These are phyloP conservation scores for Menidia menidia DNA, from an alignment of 2,797 vertebrate genomes.

Conservation along the genomic window DNA sequence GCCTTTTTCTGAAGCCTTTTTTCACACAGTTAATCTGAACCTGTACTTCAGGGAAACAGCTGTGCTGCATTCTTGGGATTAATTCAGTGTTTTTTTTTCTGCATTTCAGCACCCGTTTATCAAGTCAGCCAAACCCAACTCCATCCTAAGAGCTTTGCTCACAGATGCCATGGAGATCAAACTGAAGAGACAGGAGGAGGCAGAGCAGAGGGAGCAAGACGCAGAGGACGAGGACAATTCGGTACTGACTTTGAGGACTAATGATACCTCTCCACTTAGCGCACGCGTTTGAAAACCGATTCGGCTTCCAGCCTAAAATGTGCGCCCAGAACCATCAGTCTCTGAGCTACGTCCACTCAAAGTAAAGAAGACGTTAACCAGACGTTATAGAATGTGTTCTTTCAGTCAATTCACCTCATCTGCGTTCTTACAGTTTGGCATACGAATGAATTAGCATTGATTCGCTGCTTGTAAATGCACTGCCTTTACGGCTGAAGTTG, in stretches of 20 bases:
- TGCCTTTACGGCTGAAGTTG: not conserved
- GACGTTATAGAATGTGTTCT: rapidly evolving
- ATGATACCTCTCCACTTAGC: not conserved
- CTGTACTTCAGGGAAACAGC: not conserved
- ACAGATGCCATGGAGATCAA: conserved; percentile 95
- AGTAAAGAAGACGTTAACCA: rapidly evolving
- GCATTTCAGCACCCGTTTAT: conserved; percentile 90
- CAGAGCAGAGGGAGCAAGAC: conserved; percentile 89
- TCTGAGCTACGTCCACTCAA: not conserved
- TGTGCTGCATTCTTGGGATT: not conserved
- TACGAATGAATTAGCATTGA: not conserved
- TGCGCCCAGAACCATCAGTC: too few species aligned
- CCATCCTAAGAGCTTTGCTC: conserved; percentile 89
- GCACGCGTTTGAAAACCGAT: not conserved
- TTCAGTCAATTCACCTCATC: not conserved
- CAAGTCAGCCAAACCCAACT: conserved; percentile 89
- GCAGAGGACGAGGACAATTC: conserved; percentile 94
- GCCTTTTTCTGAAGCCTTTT: not conserved
- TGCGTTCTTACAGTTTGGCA: not conserved
- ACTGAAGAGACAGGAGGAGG: conserved; percentile 88
- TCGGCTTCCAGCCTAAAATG: not conserved
- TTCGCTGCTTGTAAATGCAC: not conserved
- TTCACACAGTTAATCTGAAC: not conserved
- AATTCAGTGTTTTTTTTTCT: not conserved
- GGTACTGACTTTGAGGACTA: conserved; percentile 69